Percentiles rank a stretch among this genome's conserved stretches.
Conservation (phyloP, 2,113 vertebrate genomes). For the Mormyrus lacerda region DNA sequence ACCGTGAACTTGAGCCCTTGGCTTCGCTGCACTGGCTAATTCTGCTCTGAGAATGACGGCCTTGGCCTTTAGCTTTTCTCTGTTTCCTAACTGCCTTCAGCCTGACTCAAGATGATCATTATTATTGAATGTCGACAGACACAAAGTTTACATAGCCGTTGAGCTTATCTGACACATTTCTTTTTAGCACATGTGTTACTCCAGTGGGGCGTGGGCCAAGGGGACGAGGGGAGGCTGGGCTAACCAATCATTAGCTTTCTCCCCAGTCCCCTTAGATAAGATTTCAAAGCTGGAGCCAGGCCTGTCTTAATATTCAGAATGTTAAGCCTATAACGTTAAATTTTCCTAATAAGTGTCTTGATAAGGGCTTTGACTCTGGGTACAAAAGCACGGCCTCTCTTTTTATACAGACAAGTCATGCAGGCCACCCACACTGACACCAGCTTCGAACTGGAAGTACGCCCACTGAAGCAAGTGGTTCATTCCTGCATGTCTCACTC, state of each 20-base stretch:
- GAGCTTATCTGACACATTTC: background rate
- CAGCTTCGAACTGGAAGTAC: conserved; percentile 44
- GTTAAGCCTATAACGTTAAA: background rate
- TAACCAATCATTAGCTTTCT: background rate
- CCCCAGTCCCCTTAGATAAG: background rate
- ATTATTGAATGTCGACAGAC: background rate
- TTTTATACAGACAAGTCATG: conserved; percentile 58
- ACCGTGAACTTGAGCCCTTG: background rate
- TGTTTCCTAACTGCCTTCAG: background rate
- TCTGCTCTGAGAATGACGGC: background rate
- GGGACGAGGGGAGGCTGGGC: no score
- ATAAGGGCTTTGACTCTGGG: background rate
- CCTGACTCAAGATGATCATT: background rate
- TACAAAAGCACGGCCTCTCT: conserved; percentile 49
- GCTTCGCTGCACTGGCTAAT: background rate
- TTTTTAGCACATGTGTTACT: background rate
- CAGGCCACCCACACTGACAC: conserved; percentile 20
- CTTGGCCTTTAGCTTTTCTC: background rate
- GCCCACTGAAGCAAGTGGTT: conserved; percentile 66
- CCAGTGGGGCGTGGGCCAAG: background rate
- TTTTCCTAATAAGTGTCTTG: background rate
- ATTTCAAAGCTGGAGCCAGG: background rate
- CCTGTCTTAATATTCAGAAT: background rate
- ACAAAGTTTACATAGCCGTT: background rate
- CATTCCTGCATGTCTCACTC: conserved; percentile 50